A percentile compares a stretch with the other conserved stretches of the same genome.
Evolutionary conservation across 2,113 vertebrate genomes (phyloP).

Genomic region (Ophiodon elongatus): DNA sequence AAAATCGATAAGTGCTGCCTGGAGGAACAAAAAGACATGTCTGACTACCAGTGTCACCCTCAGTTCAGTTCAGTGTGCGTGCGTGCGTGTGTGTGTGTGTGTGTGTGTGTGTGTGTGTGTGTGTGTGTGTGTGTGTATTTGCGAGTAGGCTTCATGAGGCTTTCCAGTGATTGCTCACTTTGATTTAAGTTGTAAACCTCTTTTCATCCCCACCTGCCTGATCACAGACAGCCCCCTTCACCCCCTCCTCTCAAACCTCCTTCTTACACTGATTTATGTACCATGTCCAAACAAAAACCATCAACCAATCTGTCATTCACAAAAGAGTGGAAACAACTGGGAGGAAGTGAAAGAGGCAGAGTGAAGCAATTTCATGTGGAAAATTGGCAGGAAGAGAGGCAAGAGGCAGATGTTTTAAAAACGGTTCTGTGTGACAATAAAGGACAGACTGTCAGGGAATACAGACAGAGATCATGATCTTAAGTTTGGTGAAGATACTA

Average conservation of each 20-base stretch:
- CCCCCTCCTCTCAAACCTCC: not conserved
- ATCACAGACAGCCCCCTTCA: constrained; percentile 12
- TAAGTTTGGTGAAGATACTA: not conserved
- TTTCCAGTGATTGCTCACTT: constrained; percentile 21
- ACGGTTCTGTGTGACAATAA: constrained; percentile 19
- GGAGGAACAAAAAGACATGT: constrained; percentile 33
- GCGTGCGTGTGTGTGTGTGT: constrained; percentile 17
- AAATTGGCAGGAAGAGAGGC: constrained; percentile 7
- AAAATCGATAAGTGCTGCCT: constrained; percentile 62
- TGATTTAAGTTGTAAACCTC: constrained; percentile 41
- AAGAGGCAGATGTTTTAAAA: constrained; percentile 1
- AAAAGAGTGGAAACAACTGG: constrained; percentile 30
- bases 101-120: constrained; percentile 28
- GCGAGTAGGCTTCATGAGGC: not conserved
- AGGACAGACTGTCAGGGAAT: constrained; percentile 5
- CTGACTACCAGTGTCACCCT: constrained; percentile 28
- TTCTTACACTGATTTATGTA: constrained; percentile 46
- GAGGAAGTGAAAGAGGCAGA: constrained; percentile 9
- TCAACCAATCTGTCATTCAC: constrained; percentile 33
- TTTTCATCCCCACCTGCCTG: constrained; percentile 46
- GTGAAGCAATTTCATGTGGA: constrained; percentile 25
- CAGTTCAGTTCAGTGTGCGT: constrained; percentile 16
- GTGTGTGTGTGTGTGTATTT: not conserved
- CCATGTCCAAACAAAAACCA: constrained; percentile 51
- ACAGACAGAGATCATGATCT: constrained; percentile 2